Evolutionary conservation across 1,140 invertebrate species (phyloP).

Genomic region (Streblospio benedicti): DNA sequence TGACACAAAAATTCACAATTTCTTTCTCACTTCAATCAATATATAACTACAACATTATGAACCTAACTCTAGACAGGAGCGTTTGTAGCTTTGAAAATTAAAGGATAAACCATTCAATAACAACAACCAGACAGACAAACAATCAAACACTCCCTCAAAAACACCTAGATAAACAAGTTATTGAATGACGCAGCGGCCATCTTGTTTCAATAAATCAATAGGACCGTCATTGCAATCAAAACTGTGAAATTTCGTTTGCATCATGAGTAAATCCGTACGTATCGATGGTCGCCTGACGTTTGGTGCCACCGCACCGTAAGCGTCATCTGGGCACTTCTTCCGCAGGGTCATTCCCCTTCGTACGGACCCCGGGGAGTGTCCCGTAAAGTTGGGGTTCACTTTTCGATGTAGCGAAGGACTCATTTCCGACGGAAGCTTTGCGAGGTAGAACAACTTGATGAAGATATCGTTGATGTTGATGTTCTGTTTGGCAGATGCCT

Average conservation of each 20-base stretch:
- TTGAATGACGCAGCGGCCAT: too few species aligned
- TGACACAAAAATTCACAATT: too few species aligned
- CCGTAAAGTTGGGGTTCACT: constrained; percentile 36
- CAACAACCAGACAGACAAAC: too few species aligned
- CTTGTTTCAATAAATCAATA: too few species aligned
- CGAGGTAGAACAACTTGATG: constrained; percentile 67
- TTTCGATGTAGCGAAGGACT: constrained; percentile 70
- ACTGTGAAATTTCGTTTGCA: constrained; percentile 75
- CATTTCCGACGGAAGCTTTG: constrained; percentile 74
- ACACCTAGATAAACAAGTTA: too few species aligned
- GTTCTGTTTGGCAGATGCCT: constrained; percentile 71
- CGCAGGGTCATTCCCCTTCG: constrained; percentile 63
- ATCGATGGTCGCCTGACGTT: constrained; percentile 74
- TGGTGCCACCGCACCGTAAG: constrained; percentile 73
- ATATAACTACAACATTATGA: too few species aligned
- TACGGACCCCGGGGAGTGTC: constrained; percentile 20
- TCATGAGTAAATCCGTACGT: constrained; percentile 72
- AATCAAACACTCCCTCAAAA: too few species aligned
- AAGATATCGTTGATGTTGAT: constrained; percentile 70
- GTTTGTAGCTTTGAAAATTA: too few species aligned
- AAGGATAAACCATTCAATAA: too few species aligned
- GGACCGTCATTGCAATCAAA: too few species aligned
- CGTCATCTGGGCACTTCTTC: constrained; percentile 67
- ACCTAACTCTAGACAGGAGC: too few species aligned
- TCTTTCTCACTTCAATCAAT: too few species aligned